Conservation (phyloP, 2,888 invertebrate genomes). For the Bruchidius siliquastri region DNA sequence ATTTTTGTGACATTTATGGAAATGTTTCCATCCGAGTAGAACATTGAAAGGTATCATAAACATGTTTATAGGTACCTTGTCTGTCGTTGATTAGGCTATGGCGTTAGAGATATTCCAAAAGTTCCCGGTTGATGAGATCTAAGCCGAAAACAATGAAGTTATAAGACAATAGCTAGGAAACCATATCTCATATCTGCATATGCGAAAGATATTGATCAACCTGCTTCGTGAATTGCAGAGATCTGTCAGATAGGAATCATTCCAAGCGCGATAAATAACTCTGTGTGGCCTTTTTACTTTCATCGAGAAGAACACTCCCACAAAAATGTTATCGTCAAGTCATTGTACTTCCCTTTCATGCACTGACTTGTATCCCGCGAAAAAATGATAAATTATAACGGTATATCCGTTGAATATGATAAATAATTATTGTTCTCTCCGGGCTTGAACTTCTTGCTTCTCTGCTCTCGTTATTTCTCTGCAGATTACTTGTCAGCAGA, state of each 20-base stretch:
- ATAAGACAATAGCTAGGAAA: background rate
- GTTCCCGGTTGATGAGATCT: background rate
- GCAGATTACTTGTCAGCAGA: too few species aligned
- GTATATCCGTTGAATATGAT: background rate
- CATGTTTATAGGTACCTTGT: too few species aligned
- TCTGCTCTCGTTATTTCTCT: too few species aligned
- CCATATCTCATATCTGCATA: background rate
- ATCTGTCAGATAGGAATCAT: background rate
- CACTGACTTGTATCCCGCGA: background rate
- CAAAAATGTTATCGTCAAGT: background rate
- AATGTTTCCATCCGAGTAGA: too few species aligned
- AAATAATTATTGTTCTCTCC: background rate
- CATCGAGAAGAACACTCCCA: background rate
- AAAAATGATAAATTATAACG: background rate
- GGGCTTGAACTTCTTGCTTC: too few species aligned
- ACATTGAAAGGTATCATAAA: too few species aligned
- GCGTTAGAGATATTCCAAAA: too few species aligned
- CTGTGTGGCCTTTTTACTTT: background rate
- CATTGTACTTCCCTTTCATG: background rate
- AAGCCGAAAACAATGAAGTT: background rate
- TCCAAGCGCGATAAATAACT: background rate
- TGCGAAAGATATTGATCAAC: background rate
- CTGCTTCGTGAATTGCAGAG: background rate
- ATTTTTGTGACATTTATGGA: too few species aligned
- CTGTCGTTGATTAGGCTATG: too few species aligned